A percentile compares a stretch with the other conserved stretches of the same genome.
These are phyloP conservation scores for Protomyctophum bolini DNA, from an alignment of 2,113 vertebrate genomes.

Conservation along the genomic window DNA sequence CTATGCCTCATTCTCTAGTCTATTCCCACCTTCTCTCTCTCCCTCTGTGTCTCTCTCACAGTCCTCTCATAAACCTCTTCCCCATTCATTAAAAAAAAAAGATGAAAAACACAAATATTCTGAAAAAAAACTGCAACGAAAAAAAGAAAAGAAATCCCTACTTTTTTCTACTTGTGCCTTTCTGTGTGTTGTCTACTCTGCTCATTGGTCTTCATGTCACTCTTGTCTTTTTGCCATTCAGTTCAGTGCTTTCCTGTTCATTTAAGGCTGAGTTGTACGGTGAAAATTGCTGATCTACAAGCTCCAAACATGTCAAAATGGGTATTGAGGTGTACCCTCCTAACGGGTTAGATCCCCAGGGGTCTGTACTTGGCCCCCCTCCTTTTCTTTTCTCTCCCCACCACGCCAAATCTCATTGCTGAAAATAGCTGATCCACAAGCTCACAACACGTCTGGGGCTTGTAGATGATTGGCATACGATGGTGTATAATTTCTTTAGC, in stretches of 20 bases:
- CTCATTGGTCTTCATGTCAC: constrained; percentile 27
- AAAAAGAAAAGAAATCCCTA: constrained; percentile 40
- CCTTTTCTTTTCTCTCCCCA: no score
- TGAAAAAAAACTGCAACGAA: constrained; percentile 35
- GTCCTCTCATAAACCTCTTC: constrained; percentile 47
- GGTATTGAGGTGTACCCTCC: no score
- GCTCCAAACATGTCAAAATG: no score
- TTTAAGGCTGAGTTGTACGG: background rate
- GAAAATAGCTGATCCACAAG: no score
- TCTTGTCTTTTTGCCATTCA: constrained; percentile 22
- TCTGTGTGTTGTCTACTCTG: constrained; percentile 53
- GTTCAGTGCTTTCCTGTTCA: constrained; percentile 35
- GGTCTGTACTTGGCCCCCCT: no score
- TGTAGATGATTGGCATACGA: no score
- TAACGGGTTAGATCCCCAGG: no score
- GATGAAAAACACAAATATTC: constrained; percentile 20
- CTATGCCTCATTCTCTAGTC: constrained; percentile 49
- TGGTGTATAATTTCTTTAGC: no score
- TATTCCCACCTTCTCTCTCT: constrained; percentile 37
- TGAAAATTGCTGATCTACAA: no score
- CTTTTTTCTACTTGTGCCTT: constrained; percentile 78
- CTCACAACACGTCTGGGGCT: no score
- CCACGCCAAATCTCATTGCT: no score
- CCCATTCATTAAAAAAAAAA: constrained; percentile 36
- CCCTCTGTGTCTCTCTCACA: constrained; percentile 45